Percentiles rank a stretch among this genome's conserved stretches.
phyloP scores from a whole-genome alignment of 2,888 invertebrate species.

The Vanessa cardui region DNA sequence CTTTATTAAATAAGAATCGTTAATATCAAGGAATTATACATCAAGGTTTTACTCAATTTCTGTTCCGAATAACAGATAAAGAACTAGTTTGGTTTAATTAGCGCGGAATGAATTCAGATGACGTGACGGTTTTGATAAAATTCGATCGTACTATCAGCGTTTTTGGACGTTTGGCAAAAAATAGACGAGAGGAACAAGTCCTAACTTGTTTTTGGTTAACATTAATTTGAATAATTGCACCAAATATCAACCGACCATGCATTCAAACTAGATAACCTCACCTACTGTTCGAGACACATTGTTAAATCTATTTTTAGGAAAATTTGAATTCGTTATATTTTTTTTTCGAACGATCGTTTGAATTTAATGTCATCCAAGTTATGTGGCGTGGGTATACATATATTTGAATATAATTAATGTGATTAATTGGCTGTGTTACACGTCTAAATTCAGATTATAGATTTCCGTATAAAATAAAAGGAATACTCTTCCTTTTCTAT shows the following conservation, averaged over 20 bases:
- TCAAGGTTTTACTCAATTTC: background rate
- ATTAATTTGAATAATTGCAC: conserved; percentile 16
- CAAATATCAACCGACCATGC: background rate
- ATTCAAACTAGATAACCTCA: conserved; percentile 2
- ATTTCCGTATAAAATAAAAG: too few relatives aligned
- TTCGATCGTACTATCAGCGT: conserved; percentile 13
- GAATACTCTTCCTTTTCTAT: too few relatives aligned
- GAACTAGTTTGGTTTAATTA: conserved; percentile 10
- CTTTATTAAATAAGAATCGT: background rate
- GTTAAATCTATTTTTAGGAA: background rate
- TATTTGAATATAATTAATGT: conserved; percentile 1
- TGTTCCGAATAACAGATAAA: background rate
- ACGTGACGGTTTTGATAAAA: background rate
- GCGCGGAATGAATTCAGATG: background rate
- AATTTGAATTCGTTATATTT: background rate
- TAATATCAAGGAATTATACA: background rate
- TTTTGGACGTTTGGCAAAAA: conserved; percentile 14
- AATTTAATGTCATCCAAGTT: background rate
- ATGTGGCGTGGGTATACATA: background rate
- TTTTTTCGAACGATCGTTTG: background rate
- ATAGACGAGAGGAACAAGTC: background rate
- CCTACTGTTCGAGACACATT: background rate
- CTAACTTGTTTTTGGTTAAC: conserved; percentile 16
- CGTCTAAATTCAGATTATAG: too few relatives aligned
- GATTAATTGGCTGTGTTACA: background rate